phyloP scores from a whole-genome alignment of 2,113 vertebrate genomes.

The Gorsachius goisagi region DNA sequence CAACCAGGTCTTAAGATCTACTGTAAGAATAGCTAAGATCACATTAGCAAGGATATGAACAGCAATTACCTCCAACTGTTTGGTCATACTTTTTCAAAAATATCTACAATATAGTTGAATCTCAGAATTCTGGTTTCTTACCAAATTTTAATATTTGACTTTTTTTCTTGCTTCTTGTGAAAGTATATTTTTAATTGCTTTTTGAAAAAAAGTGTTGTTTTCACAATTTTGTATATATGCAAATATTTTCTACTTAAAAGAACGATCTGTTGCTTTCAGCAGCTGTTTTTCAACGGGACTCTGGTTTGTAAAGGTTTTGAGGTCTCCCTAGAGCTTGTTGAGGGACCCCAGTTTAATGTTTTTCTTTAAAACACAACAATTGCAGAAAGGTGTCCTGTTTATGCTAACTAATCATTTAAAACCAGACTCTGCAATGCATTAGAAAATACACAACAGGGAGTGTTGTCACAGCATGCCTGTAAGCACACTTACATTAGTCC shows the following conservation, averaged over 20 bases:
- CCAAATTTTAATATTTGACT: background rate
- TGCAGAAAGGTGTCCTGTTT: background rate
- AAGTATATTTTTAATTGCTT: background rate
- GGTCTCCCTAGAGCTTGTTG: background rate
- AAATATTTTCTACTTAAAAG: background rate
- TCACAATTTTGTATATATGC: background rate
- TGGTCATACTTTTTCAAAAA: background rate
- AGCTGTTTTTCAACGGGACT: background rate
- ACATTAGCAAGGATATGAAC: background rate
- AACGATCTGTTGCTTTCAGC: background rate
- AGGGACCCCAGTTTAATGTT: background rate
- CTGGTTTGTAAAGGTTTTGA: background rate
- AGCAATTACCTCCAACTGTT: background rate
- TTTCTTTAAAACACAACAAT: background rate
- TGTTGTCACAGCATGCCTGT: background rate
- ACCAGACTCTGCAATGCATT: background rate
- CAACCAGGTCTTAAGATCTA: background rate
- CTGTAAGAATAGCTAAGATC: background rate
- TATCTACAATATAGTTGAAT: background rate
- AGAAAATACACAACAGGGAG: background rate
- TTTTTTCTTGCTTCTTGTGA: background rate
- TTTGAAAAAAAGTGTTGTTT: background rate
- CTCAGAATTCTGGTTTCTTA: background rate
- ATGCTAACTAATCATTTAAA: background rate
- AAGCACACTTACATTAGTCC: background rate